Conservation (phyloP, 2,113 vertebrate genomes). For the Antennarius striatus region DNA sequence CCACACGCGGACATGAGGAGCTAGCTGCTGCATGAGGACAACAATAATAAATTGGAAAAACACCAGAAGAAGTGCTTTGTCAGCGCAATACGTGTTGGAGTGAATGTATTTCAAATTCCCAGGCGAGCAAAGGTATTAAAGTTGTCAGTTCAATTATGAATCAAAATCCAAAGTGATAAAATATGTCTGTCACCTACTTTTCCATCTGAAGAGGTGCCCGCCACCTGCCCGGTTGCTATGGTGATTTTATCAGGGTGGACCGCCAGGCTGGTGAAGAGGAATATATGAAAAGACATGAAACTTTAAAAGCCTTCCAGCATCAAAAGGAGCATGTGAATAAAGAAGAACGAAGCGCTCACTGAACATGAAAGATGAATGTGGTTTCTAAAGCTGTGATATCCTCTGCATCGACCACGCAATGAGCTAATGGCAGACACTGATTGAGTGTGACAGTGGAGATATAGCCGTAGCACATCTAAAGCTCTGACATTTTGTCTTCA, state of each 20-base stretch:
- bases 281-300: constrained; percentile 41
- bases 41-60: constrained; percentile 8
- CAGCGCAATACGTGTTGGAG: not conserved
- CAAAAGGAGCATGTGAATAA: constrained; percentile 47
- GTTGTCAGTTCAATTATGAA: not conserved
- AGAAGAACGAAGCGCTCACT: constrained; percentile 37
- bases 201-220: constrained; percentile 95
- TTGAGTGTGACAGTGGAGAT: not conserved
- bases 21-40: constrained; percentile 82
- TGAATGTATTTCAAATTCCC: not conserved
- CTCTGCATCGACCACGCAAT: not conserved
- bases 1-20: constrained; percentile 97
- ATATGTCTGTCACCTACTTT: constrained; percentile 84
- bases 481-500: constrained; percentile 31
- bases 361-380: constrained; percentile 43
- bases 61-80: constrained; percentile 7
- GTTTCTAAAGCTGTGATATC: constrained; percentile 28
- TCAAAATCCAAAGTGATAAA: constrained; percentile 10
- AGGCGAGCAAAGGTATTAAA: no score
- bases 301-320: constrained; percentile 50
- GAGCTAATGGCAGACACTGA: no score
- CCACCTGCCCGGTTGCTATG: constrained; percentile 97
- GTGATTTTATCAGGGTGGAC: constrained; percentile 99
- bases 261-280: constrained; percentile 84
- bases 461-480: constrained; percentile 2